Evolutionary conservation across 1,140 invertebrate species (phyloP), one percentile per base, ranked within the genome.

Genomic region (Cydia pomonella): DNA sequence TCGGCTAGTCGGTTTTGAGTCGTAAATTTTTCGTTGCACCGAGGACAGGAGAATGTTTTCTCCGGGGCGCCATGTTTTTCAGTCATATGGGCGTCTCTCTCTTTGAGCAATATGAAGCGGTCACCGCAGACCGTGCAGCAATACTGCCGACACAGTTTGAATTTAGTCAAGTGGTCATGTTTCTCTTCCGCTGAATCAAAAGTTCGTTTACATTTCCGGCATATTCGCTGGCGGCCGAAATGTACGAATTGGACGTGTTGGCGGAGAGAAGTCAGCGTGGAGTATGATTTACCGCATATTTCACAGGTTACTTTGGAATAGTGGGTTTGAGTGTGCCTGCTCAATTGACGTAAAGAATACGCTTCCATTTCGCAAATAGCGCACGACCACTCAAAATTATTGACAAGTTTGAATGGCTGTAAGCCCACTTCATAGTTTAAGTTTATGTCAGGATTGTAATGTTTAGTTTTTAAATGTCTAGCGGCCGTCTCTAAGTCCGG

Each of bases 241-340:
- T 71, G 74, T 12, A 47, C 38, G 16, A 29, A 64, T 13, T 50
- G 23, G 10, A 71, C 41, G 18, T 75, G 74, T 21, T 50, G 16
- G 9, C 38, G 23, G n/a, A 73, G 41, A 27, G 66, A 47, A 4
- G 12, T 41, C 1, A 9, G 18, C 13, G 62, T 72, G 2, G 63
- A n/a, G 44, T 72, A 76, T 29, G 64, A 38, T 47, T 76, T 79
- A 1, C 75, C 77, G 27, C 77, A 79, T n/a, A 10, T 44, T 29
- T 79, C 77, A 16, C 77, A 79, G 1, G 73, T 74, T 12, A 21
- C 63, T 16, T 74, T 74, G 3, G 29, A 13, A 41, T 71, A 76
- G 27, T 79, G 77, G 3, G 66, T 73, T 69, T 72, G 62, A 4
- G 62, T 72, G 23, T 79, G 75, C 23, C 75, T 27, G 18, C 72